Conservation (phyloP, 1,140 invertebrate species). For the Heliconius himera region DNA sequence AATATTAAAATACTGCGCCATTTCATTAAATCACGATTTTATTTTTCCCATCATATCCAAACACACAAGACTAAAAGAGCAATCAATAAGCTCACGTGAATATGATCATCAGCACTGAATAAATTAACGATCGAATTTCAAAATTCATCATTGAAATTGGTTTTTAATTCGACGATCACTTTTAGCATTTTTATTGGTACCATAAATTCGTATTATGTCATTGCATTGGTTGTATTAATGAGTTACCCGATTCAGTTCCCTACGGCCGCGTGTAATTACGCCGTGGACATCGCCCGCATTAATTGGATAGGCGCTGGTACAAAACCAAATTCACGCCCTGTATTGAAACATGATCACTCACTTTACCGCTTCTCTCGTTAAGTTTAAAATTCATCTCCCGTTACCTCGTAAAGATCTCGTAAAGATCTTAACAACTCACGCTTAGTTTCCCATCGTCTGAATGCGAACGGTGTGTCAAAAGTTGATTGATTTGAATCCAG, state of each 20-base stretch:
- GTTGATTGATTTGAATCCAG: conserved; percentile 48
- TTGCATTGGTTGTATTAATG: conserved; percentile 50
- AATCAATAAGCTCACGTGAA: background rate
- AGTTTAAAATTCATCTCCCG: conserved; percentile 52
- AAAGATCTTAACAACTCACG: conserved; percentile 45
- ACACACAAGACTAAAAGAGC: conserved; percentile 2
- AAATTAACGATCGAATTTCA: conserved; percentile 31
- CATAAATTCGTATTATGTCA: conserved; percentile 44
- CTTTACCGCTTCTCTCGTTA: conserved; percentile 47
- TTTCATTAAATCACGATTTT: background rate
- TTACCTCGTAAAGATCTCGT: conserved; percentile 25
- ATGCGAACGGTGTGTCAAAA: conserved; percentile 28
- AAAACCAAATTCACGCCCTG: conserved; percentile 48
- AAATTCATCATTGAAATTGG: conserved; percentile 42
- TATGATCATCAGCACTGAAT: conserved; percentile 29
- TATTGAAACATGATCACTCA: conserved; percentile 59
- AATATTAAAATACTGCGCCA: conserved; percentile 2
- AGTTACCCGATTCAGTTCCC: conserved; percentile 43
- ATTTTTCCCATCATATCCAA: background rate
- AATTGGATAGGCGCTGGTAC: conserved; percentile 57
- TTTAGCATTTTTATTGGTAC: conserved; percentile 41
- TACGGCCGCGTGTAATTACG: conserved; percentile 49
- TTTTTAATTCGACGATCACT: conserved; percentile 40
- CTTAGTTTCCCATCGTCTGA: conserved; percentile 46
- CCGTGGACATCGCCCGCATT: conserved; percentile 49